Base-by-base conservation (phyloP, 1,140 invertebrate genomes). In the Drosophila equinoxialis region DNA sequence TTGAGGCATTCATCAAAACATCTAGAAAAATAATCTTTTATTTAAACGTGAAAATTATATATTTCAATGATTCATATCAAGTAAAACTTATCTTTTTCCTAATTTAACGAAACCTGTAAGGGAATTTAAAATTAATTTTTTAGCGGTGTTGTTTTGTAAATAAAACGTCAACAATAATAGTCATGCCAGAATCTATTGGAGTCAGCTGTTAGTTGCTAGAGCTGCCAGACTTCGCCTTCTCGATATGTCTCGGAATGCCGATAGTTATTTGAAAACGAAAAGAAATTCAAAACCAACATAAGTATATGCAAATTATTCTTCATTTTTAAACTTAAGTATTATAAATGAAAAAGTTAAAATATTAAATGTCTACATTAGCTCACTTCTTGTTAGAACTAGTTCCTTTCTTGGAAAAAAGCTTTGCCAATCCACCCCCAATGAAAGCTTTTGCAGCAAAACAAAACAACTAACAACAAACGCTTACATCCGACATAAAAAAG, bases 391-490 rank as follows among this genome's bases (percentile, higher is more conserved):
- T 48, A 2, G 45, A 48, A 48, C 45, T 48, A 48, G 45, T 48
- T 48, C 45, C 2, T 17, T 2, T 1, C 6, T 17, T 10, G 3
- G 3, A 17, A 48, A 48, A 48, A 48, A 20, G 14, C 14, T 48
- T 20, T 17, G 1, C 17, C 45, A 48, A 48, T 48, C 45, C 17
- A 48, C 45, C 45, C 45, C 17, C 17, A 8, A 48, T 7, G 14
- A 48, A 48, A 48, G 45, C 45, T 48, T 48, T 48, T 17, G 14
- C 1, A 48, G 17, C 59, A 75, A 61, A 68, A 75, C 61, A 77
- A 71, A 45, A 23, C 17, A 37, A 3, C 10, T 11, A 10, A 37
- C 1, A 37, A 11, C 8, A 37, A 10, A 37, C 6, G 11, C 23
- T 33, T 33, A 39, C 57, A 70, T 8, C 60, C 51, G 62, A 13